phyloP scores from a whole-genome alignment of 2,113 vertebrate species.

The Mustelus asterias region DNA sequence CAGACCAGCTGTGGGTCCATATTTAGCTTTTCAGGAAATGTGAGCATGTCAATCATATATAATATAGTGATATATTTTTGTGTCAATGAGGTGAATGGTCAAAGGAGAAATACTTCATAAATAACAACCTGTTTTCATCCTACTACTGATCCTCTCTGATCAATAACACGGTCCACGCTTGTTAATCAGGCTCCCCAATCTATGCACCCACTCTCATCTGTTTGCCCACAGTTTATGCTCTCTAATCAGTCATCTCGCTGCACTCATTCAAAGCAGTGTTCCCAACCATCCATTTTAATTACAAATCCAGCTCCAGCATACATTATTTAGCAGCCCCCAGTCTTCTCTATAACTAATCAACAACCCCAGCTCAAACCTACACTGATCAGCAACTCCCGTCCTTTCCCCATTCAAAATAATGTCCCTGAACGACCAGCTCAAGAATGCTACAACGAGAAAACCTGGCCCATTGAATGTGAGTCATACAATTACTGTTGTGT shows the following conservation, averaged over 20 bases:
- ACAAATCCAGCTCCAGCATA: background rate
- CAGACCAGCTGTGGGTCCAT: background rate
- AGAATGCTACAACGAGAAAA: background rate
- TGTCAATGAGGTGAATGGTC: background rate
- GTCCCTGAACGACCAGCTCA: background rate
- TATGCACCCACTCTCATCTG: background rate
- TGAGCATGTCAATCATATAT: background rate
- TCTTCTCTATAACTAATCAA: background rate
- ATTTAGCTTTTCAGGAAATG: background rate
- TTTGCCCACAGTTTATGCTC: background rate
- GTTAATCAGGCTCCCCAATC: background rate
- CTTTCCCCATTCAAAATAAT: background rate
- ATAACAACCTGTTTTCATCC: background rate
- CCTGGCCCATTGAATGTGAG: background rate
- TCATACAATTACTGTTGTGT: background rate
- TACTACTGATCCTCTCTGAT: background rate
- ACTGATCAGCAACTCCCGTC: background rate
- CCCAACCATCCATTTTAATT: conserved; percentile 5
- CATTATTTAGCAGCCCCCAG: background rate
- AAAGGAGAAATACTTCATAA: background rate
- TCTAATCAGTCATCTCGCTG: background rate
- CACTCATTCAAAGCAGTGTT: background rate
- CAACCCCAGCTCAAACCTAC: background rate
- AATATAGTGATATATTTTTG: background rate
- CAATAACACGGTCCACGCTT: background rate